These are phyloP conservation scores for Acomys russatus DNA, from an alignment of 2,797 vertebrate species.

Conservation along the genomic window DNA sequence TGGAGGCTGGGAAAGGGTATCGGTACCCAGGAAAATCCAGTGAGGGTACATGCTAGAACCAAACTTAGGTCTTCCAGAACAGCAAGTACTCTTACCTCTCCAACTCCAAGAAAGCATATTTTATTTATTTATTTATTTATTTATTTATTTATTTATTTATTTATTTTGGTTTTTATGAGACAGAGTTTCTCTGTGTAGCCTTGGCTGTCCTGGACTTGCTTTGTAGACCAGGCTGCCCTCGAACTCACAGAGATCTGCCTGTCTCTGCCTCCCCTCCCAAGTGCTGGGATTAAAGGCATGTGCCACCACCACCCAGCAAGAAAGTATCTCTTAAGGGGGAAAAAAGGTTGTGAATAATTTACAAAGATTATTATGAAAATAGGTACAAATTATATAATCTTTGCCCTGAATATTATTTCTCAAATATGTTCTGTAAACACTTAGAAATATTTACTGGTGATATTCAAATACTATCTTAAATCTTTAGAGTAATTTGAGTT, in stretches of 20 bases:
- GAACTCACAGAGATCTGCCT: too few species aligned
- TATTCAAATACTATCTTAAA: conserved; percentile 58
- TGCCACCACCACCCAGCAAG: background rate
- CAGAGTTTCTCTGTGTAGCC: too few species aligned
- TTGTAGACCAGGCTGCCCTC: too few species aligned
- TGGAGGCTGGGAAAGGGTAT: background rate
- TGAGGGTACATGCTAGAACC: background rate
- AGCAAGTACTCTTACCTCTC: background rate
- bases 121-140: too few species aligned
- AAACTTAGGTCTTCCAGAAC: background rate
- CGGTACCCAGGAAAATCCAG: background rate
- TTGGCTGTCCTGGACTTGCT: too few species aligned
- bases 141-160: too few species aligned
- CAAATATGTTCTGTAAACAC: background rate
- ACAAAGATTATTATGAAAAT: conserved; percentile 23
- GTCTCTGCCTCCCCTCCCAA: too few species aligned
- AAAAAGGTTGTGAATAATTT: conserved; percentile 53
- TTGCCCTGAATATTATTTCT: conserved; percentile 32
- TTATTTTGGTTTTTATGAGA: too few species aligned
- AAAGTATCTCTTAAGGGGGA: conserved; percentile 8
- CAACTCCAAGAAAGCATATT: background rate
- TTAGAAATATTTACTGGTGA: conserved; percentile 31
- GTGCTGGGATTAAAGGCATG: too few species aligned
- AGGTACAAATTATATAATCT: conserved; percentile 38
- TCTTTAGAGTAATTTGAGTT: conserved; percentile 45